phyloP scores from a whole-genome alignment of 2,797 vertebrate genomes.

The Valencia hispanica region DNA sequence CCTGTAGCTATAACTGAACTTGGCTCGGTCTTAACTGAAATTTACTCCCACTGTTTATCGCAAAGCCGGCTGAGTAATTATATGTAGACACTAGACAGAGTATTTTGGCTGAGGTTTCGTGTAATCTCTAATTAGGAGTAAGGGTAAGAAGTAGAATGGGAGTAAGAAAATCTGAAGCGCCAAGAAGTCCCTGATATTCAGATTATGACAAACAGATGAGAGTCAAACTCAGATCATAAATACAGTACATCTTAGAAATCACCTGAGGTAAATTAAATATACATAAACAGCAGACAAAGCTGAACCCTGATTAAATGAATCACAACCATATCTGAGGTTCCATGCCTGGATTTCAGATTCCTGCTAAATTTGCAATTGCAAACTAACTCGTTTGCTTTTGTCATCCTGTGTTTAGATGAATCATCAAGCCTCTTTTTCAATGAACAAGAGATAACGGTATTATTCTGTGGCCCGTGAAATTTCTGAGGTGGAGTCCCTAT shows the following conservation, averaged over 20 bases:
- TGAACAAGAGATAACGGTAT: conserved; percentile 38
- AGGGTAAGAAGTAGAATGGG: conserved; percentile 22
- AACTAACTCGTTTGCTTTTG: conserved; percentile 29
- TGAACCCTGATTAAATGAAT: conserved; percentile 25
- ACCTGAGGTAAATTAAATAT: conserved; percentile 11
- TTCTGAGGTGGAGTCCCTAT: conserved; percentile 29
- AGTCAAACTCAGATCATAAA: conserved; percentile 19
- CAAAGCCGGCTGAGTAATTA: conserved; percentile 40
- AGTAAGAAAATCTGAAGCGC: conserved; percentile 12
- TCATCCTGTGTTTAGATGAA: conserved; percentile 24
- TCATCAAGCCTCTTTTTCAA: conserved; percentile 5
- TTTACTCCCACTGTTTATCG: conserved; percentile 36
- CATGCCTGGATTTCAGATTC: conserved; percentile 42
- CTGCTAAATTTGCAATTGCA: conserved; percentile 44
- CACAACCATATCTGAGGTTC: conserved; percentile 17
- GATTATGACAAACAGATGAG: conserved; percentile 3
- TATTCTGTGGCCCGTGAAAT: conserved; percentile 37
- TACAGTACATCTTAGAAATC: conserved; percentile 3
- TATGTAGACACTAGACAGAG: conserved; percentile 34
- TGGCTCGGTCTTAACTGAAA: conserved; percentile 36
- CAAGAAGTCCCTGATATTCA: conserved; percentile 6
- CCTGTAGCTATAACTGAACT: conserved; percentile 1
- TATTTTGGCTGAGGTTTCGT: conserved; percentile 44
- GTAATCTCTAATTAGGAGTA: conserved; percentile 55
- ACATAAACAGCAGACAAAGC: conserved; percentile 16